Evolutionary conservation across 2,797 vertebrate genomes (phyloP), one percentile per base, ranked within the genome.

Genomic region (Brachyrhaphis roseni): DNA sequence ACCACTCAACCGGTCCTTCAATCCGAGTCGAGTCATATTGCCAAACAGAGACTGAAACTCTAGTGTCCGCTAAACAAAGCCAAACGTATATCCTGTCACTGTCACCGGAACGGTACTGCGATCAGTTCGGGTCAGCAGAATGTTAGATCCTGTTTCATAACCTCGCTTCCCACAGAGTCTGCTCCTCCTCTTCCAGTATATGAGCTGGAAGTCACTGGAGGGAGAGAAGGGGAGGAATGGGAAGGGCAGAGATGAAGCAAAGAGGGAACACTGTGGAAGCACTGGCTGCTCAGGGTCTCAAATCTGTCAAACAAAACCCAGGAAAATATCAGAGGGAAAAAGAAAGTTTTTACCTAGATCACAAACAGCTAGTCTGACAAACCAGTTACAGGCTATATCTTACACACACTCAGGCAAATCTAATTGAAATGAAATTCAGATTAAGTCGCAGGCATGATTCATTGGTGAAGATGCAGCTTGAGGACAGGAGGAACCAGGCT

Each of bases 101-200:
- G 70, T 64, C 71, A 39, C 78, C 70, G 43, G 53, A 23, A 28
- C 8, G 36, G 34, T 51, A 8, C 75, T 72, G 47, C 72, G 74
- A 87, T 72, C 39, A n/a, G 74, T 62, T 20, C 45, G 45, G 81
- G 89, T 93, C 82, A 91, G 64, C 68, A 80, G 82, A 90, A 87
- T 88, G 88, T 80, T 59, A 45, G 74, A 85, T 85, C 71, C 62
- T 39, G 76, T 91, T 93, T 91, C 82, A 86, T 87, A 92, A 91
- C 87, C 90, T 89, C 80, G 82, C 86, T 92, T 94, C 93, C 92
- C 87, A 86, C 89, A 94, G 87, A 84, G 79, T 83, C 62, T 41
- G 78, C 84, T 87, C 84, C 86, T 84, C 88, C 88, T 90, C 80
- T 87, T 91, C 88, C 87, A 88, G 86, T 79, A 86, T 88, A 78